phyloP scores from a whole-genome alignment of 2,797 vertebrate genomes.

The Halcyon chelicuti region DNA sequence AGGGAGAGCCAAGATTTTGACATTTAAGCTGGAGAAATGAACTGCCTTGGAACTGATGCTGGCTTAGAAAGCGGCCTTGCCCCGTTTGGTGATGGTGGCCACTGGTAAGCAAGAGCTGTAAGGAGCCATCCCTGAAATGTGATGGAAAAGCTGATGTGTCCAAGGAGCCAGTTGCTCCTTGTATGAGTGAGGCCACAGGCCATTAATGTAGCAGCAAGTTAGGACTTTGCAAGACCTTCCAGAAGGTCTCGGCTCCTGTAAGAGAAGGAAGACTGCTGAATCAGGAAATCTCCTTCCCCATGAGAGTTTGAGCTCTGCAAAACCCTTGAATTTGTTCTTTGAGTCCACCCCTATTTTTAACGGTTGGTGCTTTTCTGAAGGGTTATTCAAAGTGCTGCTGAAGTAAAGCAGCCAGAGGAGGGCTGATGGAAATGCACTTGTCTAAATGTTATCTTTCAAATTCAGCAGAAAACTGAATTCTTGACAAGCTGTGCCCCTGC shows the following conservation, averaged over 20 bases:
- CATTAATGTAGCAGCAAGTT: neutral
- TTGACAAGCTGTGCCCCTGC: neutral
- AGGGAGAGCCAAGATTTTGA: neutral
- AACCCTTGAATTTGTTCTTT: neutral
- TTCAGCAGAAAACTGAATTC: neutral
- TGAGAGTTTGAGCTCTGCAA: neutral
- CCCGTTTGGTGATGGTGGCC: neutral
- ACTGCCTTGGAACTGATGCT: neutral
- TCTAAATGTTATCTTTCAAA: neutral
- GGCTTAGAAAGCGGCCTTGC: neutral
- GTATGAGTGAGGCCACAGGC: neutral
- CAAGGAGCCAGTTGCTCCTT: fast-evolving
- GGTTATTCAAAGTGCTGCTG: neutral
- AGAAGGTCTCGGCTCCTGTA: neutral
- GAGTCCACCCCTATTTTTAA: neutral
- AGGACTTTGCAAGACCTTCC: neutral
- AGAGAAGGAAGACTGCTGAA: neutral
- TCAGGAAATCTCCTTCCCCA: neutral
- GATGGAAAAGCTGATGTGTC: neutral
- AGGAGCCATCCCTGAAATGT: neutral
- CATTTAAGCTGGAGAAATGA: neutral
- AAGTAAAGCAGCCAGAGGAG: neutral
- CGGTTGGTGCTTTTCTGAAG: neutral
- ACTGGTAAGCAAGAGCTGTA: neutral
- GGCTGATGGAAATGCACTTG: neutral